Evolutionary conservation across 2,888 invertebrate species (phyloP).

Genomic region (Amphiduros pacificus): DNA sequence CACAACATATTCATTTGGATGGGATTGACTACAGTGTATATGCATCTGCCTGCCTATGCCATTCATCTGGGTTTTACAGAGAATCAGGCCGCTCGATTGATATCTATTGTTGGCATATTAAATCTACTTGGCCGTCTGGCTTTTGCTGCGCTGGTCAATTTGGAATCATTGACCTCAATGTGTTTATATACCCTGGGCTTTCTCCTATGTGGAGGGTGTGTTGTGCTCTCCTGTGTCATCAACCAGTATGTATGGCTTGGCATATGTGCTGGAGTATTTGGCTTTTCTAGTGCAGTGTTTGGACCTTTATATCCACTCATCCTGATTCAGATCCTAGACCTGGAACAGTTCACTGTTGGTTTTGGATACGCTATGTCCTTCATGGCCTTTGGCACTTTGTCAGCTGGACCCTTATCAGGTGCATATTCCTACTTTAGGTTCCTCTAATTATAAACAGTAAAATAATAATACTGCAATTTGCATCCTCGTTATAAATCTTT

Average conservation of each 20-base stretch:
- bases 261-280: conserved; percentile 30
- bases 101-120: conserved; percentile 36
- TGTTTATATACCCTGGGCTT: conserved; percentile 31
- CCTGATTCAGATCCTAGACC: conserved; percentile 32
- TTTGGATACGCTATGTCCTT: conserved; percentile 37
- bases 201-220: conserved; percentile 30
- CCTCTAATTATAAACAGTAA: too few species aligned
- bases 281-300: conserved; percentile 34
- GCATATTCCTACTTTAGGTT: too few species aligned
- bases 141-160: conserved; percentile 33
- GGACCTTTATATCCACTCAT: conserved; percentile 34
- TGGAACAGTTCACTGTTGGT: conserved; percentile 35
- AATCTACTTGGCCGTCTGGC: conserved; percentile 37
- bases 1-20: conserved; percentile 38
- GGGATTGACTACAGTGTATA: conserved; percentile 36
- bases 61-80: conserved; percentile 28
- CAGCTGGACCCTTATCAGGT: conserved; percentile 39
- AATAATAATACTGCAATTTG: too few species aligned
- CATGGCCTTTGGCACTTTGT: conserved; percentile 34
- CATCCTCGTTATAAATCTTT: too few species aligned
- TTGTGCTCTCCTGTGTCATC: conserved; percentile 26
- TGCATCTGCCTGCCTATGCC: conserved; percentile 37
- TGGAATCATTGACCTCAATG: conserved; percentile 24
- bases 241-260: conserved; percentile 28
- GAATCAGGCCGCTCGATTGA: conserved; percentile 32